A percentile compares a stretch with the other conserved stretches of the same genome.
These are phyloP conservation scores for Saccostrea glomerata DNA, from an alignment of 1,140 invertebrate genomes.

Conservation along the genomic window DNA sequence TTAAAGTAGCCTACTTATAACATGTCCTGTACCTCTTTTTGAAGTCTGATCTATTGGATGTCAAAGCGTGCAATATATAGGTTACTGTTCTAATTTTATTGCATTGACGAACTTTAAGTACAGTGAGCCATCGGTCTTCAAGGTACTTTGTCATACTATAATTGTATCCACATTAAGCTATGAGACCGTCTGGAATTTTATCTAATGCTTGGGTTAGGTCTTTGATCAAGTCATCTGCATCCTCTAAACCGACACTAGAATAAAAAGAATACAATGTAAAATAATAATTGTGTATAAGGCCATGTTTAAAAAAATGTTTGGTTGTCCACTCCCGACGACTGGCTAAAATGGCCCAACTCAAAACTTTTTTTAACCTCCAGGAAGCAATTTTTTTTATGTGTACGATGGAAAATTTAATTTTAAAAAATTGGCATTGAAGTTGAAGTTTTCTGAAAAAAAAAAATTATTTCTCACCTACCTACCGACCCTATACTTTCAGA, in stretches of 20 bases:
- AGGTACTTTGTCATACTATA: no score
- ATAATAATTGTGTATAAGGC: neutral
- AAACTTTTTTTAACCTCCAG: no score
- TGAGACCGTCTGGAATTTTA: constrained; percentile 58
- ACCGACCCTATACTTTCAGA: no score
- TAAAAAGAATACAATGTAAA: neutral
- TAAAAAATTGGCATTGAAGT: neutral
- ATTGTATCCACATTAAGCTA: neutral
- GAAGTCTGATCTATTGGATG: neutral
- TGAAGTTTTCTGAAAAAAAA: neutral
- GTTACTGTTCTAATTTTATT: neutral
- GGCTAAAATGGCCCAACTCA: no score
- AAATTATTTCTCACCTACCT: no score
- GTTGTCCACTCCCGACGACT: no score
- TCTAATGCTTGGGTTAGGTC: constrained; percentile 90
- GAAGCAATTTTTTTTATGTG: no score
- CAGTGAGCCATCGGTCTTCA: neutral
- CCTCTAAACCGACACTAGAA: constrained; percentile 92
- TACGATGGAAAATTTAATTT: neutral
- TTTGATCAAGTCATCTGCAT: constrained; percentile 88
- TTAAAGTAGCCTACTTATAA: neutral
- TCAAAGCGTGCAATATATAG: neutral
- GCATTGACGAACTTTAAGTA: neutral
- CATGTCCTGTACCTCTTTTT: neutral
- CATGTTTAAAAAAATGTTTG: no score